Evolutionary conservation across 2,113 vertebrate species (phyloP).

Genomic region (Microcebus ravelobensis): DNA sequence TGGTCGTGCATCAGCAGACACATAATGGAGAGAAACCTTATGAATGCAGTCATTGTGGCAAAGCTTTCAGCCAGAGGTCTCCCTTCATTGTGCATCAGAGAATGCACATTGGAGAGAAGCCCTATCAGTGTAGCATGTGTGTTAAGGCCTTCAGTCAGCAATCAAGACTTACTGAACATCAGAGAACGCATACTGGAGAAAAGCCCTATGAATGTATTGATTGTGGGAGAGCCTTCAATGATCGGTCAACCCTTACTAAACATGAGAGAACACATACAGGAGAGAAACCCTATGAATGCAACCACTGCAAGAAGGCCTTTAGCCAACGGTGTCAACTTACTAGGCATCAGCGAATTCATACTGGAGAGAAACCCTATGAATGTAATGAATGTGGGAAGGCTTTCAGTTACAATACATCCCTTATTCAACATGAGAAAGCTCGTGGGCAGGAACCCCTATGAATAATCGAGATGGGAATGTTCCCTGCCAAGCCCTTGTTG

Average conservation of each 20-base stretch:
- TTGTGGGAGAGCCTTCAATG: background rate
- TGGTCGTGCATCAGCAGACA: background rate
- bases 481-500: background rate
- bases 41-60: background rate
- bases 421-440: conserved; percentile 26
- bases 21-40: conserved; percentile 17
- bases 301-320: background rate
- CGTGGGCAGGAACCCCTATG: background rate
- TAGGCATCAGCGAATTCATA: conserved; percentile 8
- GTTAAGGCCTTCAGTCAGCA: background rate
- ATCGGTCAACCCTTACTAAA: background rate
- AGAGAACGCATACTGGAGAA: conserved; percentile 37
- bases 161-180: background rate
- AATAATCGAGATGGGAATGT: background rate
- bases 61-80: conserved; percentile 13
- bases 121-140: background rate
- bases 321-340: background rate
- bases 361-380: conserved; percentile 27
- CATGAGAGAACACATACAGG: background rate
- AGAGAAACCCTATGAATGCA: background rate
- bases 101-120: background rate
- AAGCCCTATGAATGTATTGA: background rate
- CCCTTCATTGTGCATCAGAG: conserved; percentile 9
- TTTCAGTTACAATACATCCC: background rate
- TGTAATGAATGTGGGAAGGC: background rate